Conservation (phyloP, 2,113 vertebrate genomes). For the Catharus bicknelli region DNA sequence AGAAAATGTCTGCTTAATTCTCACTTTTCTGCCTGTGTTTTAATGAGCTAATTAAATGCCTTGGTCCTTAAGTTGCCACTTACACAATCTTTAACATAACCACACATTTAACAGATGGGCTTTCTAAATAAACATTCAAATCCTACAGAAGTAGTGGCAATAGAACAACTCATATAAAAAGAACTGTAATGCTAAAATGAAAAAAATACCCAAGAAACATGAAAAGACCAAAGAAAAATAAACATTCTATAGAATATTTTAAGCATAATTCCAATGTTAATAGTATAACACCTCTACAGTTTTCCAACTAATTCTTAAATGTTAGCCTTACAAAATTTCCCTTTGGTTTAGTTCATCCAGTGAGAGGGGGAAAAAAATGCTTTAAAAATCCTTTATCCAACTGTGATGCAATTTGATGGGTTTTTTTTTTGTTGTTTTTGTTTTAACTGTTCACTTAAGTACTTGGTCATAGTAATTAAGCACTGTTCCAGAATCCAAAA, state of each 20-base stretch:
- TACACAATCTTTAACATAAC: not conserved
- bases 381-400: not conserved
- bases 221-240: not conserved
- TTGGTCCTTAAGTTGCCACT: not conserved
- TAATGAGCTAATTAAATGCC: not conserved
- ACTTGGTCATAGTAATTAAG: not conserved
- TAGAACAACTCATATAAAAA: not conserved
- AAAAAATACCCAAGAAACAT: not conserved
- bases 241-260: not conserved
- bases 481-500: conserved; percentile 15
- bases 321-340: not conserved
- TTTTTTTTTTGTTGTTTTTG: not conserved
- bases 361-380: rapidly evolving
- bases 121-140: not conserved
- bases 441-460: conserved; percentile 35
- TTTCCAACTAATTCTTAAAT: not conserved
- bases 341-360: not conserved
- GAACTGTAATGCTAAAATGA: not conserved
- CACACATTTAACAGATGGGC: not conserved
- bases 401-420: not conserved
- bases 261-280: not conserved
- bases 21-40: not conserved
- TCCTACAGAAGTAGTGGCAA: not conserved
- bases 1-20: not conserved
- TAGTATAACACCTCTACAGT: not conserved